Percentiles rank a stretch among this genome's conserved stretches.
These are phyloP conservation scores for Gulo gulo DNA, from an alignment of 2,113 vertebrate genomes.

Conservation along the genomic window DNA sequence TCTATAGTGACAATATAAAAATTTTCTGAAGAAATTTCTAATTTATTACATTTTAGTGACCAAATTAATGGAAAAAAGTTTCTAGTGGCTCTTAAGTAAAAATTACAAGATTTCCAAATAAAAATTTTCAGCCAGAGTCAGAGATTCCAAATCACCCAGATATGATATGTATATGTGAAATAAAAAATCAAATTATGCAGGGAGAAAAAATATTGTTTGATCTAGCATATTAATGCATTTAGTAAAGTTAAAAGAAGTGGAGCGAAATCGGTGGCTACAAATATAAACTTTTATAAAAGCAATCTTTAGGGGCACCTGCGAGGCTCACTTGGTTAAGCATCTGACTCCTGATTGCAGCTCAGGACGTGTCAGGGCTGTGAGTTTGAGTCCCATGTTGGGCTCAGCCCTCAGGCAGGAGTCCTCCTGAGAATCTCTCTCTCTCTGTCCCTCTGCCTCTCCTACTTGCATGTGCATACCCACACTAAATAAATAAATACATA, in stretches of 20 bases:
- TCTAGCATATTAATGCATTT: neutral
- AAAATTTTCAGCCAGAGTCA: constrained; percentile 14
- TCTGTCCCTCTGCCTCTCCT: neutral
- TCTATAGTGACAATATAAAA: neutral
- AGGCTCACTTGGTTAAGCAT: neutral
- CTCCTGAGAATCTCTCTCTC: neutral
- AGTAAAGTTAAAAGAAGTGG: neutral
- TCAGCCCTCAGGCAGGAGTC: neutral
- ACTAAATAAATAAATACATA: neutral
- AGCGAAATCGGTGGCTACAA: neutral
- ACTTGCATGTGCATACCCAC: neutral
- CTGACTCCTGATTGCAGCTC: neutral
- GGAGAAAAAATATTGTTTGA: neutral
- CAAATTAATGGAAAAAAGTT: constrained; percentile 14
- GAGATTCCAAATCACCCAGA: neutral
- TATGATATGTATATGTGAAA: neutral
- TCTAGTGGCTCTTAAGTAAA: constrained; percentile 13
- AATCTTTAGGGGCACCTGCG: neutral
- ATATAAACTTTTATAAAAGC: constrained; percentile 1
- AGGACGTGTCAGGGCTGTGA: neutral
- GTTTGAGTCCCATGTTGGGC: neutral
- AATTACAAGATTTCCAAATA: constrained; percentile 35
- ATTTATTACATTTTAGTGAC: constrained; percentile 5
- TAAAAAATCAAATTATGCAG: neutral
- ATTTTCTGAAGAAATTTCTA: constrained; percentile 11